Evolutionary conservation across 2,888 invertebrate species (phyloP), one percentile per base, ranked within the genome.

Genomic region (Seira ritae): DNA sequence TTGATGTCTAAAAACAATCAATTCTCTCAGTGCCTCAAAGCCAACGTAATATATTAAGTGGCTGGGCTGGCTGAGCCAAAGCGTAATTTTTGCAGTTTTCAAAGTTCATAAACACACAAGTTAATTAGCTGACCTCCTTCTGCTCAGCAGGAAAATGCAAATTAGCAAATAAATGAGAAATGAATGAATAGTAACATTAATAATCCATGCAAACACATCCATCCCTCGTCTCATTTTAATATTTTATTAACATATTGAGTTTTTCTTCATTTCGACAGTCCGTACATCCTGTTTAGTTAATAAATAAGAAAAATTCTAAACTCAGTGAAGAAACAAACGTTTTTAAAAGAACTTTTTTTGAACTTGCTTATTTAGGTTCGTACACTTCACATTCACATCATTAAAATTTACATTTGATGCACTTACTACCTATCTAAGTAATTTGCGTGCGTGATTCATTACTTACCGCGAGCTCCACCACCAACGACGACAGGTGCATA

Each of bases 51-150:
- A 31, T 31, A 2, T 4, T 4, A 31, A 31, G 31, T 31, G 31
- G 31, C 8, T 8, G 31, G 8, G 8, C 2, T 4, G 31, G n/a
- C n/a, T 31, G 8, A 31, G 8, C 3, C 37, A 24, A 81, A 81
- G 65, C 67, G 75, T 71, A 66, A 70, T 20, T 31, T 67, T 50
- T 37, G 31, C n/a, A n/a, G 8, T 17, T 76, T 12, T 60, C 17
- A 50, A 77, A 15, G 42, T 69, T 76, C 42, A 72, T 72, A 50
- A 72, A 19, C 22, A 42, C 31, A 8, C 50, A 60, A 75, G 80
- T 80, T 80, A 80, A 80, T 80, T 80, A 80, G 75, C 50, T 80
- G 80, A 80, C 80, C 80, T 50, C 74, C 65, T 70, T 80, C 62
- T n/a, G 67, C 66, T 72, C 55, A 55, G 55, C 55, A 55, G 55